Conservation (phyloP, 2,888 invertebrate genomes). For the Lamellibrachia columna region DNA sequence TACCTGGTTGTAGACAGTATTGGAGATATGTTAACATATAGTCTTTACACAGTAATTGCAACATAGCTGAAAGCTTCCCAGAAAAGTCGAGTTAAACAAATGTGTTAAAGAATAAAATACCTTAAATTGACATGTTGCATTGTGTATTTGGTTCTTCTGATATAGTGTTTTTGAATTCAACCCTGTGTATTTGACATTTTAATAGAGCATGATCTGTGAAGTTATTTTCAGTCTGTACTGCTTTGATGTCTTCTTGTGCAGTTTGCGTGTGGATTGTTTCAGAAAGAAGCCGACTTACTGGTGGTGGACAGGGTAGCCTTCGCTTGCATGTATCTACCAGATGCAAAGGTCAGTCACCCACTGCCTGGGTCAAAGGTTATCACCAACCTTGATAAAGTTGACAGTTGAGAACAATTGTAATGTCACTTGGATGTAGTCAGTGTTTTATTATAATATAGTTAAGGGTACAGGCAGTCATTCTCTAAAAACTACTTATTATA, state of each 20-base stretch:
- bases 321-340: constrained; percentile 70
- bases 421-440: neutral
- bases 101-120: no score
- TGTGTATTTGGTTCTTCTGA: no score
- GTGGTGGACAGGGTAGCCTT: constrained; percentile 70
- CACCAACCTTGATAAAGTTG: neutral
- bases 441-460: neutral
- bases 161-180: no score
- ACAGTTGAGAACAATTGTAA: neutral
- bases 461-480: no score
- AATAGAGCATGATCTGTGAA: neutral
- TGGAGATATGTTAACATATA: no score
- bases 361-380: neutral
- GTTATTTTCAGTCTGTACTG: neutral
- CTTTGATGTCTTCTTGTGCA: neutral
- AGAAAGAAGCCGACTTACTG: constrained; percentile 85
- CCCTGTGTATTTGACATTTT: neutral
- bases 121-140: no score
- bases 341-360: constrained; percentile 68
- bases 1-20: no score
- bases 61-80: no score
- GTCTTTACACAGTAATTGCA: no score
- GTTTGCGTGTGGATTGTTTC: constrained; percentile 42
- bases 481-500: no score
- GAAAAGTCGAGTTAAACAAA: no score